Percentiles rank a stretch among this genome's conserved stretches.
phyloP scores from a whole-genome alignment of 2,113 vertebrate species.

The Lepisosteus osseus region DNA sequence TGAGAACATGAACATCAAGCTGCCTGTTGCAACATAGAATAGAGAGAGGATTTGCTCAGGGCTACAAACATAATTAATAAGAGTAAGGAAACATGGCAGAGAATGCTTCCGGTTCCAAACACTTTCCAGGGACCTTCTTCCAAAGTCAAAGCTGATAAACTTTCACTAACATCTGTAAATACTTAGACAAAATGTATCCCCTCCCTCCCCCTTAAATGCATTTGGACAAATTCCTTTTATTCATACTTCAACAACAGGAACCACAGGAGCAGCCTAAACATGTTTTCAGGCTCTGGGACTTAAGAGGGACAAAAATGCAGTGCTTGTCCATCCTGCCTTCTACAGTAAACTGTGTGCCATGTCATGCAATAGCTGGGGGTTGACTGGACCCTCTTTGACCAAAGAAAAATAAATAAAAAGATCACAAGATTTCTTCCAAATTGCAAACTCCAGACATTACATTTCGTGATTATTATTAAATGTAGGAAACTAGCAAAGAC shows the following conservation, averaged over 20 bases:
- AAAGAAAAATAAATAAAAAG: too few relatives aligned
- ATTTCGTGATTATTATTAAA: too few relatives aligned
- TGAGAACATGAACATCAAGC: conserved; percentile 21
- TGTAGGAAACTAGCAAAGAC: too few relatives aligned
- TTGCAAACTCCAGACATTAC: too few relatives aligned
- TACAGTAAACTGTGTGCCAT: conserved; percentile 37
- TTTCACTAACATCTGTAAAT: conserved; percentile 69
- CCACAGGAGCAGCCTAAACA: conserved; percentile 65
- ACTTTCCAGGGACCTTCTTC: conserved; percentile 57
- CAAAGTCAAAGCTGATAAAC: conserved; percentile 54
- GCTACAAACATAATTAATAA: conserved; percentile 52
- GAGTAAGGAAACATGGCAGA: conserved; percentile 41
- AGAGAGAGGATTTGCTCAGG: conserved; percentile 37
- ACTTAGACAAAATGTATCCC: conserved; percentile 61
- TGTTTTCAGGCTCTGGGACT: conserved; percentile 45
- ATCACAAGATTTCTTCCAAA: too few relatives aligned
- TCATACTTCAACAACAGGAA: conserved; percentile 56
- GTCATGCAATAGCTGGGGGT: too few relatives aligned
- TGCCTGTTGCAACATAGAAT: conserved; percentile 31
- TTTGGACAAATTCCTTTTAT: conserved; percentile 68
- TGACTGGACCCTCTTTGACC: too few relatives aligned
- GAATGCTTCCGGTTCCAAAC: conserved; percentile 41
- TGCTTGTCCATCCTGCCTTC: conserved; percentile 48
- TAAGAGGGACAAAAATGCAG: conserved; percentile 47
- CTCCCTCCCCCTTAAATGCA: conserved; percentile 35